Base-by-base conservation (phyloP, 1,140 invertebrate species). In the Drosophila miranda region DNA sequence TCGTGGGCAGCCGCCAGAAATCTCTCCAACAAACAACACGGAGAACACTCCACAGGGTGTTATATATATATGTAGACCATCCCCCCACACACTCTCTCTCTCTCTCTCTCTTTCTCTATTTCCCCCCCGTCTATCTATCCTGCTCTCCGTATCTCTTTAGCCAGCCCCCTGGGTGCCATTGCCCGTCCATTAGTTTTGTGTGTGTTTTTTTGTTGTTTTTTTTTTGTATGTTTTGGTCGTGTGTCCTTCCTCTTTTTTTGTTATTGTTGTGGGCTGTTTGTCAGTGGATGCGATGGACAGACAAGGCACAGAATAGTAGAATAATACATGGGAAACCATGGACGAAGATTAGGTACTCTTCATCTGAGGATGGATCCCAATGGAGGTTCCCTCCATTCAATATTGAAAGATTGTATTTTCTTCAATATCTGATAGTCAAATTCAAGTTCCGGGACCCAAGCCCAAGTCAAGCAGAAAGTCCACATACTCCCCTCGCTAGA, bases 171-270 rank as follows among this genome's bases (percentile, higher is more conserved):
- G 77, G 78, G 77, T 76, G 60, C 66, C 78, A 80, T 80, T 76
- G 69, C 49, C 77, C 78, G 72, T 80, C 74, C 77, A 80, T 80
- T 80, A 80, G 74, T 80, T 75, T 67, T 42, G 42, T 41, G 23
- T 19, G 19, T 19, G 19, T 38, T 55, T 55, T 62, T 55, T 46
- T 38, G 14, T 14, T 28, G 2, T 16, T 51, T 43, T 28, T 2
- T 16, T 51, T 43, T 55, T 58, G 54, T 28, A 21, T 26, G 8
- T 51, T 43, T 53, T 55, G 30, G 30, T 19, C 11, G 28, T 21
- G 43, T 43, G 16, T 34, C 14, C n/a, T 16, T 38, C 34, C 26
- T n/a, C 16, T 16, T 41, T 8, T 11, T 46, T 51, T 68, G 68
- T 57, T 76, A 21, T 58, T 58, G 43, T 46, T 71, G 45, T 38